A percentile compares a stretch with the other conserved stretches of the same genome.
Conservation (phyloP, 2,797 vertebrate genomes). For the Eidolon dupreanum region DNA sequence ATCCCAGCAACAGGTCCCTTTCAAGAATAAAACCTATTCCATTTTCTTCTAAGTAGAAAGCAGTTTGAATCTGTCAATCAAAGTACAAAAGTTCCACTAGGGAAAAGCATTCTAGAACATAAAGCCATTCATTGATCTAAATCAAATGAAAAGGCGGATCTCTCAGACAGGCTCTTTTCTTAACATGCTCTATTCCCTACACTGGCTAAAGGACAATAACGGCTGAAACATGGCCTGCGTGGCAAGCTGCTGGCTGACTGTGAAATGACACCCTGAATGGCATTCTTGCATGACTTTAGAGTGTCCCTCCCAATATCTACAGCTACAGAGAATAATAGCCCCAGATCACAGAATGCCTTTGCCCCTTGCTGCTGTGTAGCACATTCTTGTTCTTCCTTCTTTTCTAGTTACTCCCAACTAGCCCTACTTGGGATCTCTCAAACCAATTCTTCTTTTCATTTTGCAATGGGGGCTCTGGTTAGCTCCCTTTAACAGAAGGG, state of each 20-base stretch:
- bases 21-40: slow-evolving; percentile 62
- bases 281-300: no score
- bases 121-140: slow-evolving; percentile 46
- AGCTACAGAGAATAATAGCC: background rate
- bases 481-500: background rate
- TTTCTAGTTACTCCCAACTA: background rate
- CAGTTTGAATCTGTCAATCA: slow-evolving; percentile 68
- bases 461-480: background rate
- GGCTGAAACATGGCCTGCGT: background rate
- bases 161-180: background rate
- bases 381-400: background rate
- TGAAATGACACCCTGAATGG: background rate
- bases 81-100: slow-evolving; percentile 46
- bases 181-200: background rate
- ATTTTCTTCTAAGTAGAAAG: slow-evolving; percentile 70
- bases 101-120: slow-evolving; percentile 63
- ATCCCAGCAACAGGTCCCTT: slow-evolving; percentile 66
- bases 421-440: background rate
- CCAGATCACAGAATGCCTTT: background rate
- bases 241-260: background rate
- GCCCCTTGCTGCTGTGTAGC: background rate
- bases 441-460: background rate
- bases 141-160: slow-evolving; percentile 57
- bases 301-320: fast-evolving
- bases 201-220: background rate